Evolutionary conservation across 2,888 invertebrate species (phyloP).

Genomic region (Stictocephala bisonia): DNA sequence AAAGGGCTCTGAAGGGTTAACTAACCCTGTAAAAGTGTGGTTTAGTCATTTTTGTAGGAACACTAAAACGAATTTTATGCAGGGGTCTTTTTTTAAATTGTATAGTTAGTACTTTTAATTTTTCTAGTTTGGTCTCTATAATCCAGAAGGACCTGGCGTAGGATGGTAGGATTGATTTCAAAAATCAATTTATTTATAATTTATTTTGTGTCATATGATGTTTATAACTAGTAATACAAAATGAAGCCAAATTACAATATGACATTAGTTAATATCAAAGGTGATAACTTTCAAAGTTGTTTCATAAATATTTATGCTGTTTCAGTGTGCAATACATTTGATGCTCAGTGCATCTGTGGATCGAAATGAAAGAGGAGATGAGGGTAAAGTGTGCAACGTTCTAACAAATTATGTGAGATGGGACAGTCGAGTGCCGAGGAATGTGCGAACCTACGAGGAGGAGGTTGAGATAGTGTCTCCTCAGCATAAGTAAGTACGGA

Average conservation of each 20-base stretch:
- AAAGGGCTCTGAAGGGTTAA: too few relatives aligned
- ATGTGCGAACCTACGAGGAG: slow-evolving; percentile 11
- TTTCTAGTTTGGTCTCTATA: too few relatives aligned
- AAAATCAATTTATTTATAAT: neutral
- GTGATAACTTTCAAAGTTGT: too few relatives aligned
- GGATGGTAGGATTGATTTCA: neutral
- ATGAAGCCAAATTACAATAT: too few relatives aligned
- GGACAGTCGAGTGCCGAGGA: slow-evolving; percentile 52
- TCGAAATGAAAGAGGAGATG: slow-evolving; percentile 72
- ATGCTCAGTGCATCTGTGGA: slow-evolving; percentile 72
- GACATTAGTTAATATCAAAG: neutral
- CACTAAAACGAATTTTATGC: too few relatives aligned
- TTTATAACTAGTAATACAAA: too few relatives aligned
- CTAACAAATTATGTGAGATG: slow-evolving; percentile 51
- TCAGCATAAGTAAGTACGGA: too few relatives aligned
- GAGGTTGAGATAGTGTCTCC: slow-evolving; percentile 18
- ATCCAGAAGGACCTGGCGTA: too few relatives aligned
- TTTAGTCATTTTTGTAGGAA: too few relatives aligned
- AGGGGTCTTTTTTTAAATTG: too few relatives aligned
- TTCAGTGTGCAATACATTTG: slow-evolving; percentile 67
- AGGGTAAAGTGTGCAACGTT: slow-evolving; percentile 67
- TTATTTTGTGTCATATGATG: neutral
- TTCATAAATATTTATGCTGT: neutral
- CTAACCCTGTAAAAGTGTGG: too few relatives aligned
- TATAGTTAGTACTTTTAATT: too few relatives aligned